These are phyloP conservation scores for Cygnus atratus DNA, from an alignment of 2,113 vertebrate species.

Conservation along the genomic window DNA sequence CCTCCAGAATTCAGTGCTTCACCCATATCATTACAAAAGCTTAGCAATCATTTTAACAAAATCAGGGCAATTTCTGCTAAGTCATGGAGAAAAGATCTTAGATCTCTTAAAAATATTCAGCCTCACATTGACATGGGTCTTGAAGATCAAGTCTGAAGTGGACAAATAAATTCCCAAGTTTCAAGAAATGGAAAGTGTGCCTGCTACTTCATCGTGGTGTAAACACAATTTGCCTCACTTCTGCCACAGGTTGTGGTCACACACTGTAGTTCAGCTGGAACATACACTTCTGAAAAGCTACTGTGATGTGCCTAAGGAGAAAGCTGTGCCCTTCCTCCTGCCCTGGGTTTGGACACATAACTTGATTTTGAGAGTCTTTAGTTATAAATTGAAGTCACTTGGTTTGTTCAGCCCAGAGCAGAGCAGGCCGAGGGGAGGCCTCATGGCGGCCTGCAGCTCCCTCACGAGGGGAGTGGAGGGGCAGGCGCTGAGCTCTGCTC, in stretches of 20 bases:
- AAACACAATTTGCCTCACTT: accelerated
- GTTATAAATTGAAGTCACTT: too few species aligned
- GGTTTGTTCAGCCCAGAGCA: too few species aligned
- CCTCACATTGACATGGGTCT: not conserved
- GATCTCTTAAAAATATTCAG: not conserved
- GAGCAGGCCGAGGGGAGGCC: too few species aligned
- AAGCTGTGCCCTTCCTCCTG: not conserved
- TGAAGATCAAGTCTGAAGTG: not conserved
- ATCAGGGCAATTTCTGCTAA: not conserved
- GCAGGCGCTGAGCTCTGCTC: too few species aligned
- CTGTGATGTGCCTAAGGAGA: not conserved
- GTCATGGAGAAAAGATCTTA: not conserved
- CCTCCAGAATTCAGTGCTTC: not conserved
- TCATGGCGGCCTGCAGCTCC: too few species aligned
- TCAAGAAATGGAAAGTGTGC: not conserved
- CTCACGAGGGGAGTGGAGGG: too few species aligned
- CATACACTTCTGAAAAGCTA: not conserved
- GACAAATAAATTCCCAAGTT: not conserved
- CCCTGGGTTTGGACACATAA: not conserved
- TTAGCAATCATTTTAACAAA: not conserved
- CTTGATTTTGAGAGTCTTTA: not conserved
- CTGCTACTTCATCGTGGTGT: accelerated
- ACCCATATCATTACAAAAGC: not conserved
- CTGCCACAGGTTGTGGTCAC: not conserved
- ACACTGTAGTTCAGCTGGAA: not conserved